Percentiles rank a stretch among this genome's conserved stretches.
Conservation (phyloP, 2,113 vertebrate genomes). For the Prunella himalayana region DNA sequence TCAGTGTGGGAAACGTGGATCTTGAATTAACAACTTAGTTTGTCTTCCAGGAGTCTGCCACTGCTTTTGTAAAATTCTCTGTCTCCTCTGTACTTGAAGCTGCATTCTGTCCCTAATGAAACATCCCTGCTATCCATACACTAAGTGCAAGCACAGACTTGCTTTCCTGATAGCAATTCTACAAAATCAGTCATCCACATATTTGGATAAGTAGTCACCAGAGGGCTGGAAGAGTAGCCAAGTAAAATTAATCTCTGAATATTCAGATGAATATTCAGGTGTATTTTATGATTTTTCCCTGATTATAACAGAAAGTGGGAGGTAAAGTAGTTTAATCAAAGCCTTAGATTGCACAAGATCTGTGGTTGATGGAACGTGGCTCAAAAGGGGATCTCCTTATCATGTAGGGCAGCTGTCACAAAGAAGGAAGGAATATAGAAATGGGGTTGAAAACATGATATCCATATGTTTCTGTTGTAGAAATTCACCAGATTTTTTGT, state of each 20-base stretch:
- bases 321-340: background rate
- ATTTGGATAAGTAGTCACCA: background rate
- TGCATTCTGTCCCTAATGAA: background rate
- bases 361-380: background rate
- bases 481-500: background rate
- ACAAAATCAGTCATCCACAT: background rate
- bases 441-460: background rate
- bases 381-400: background rate
- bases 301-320: background rate
- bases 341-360: background rate
- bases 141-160: background rate
- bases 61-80: background rate
- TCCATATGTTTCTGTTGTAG: background rate
- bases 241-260: background rate
- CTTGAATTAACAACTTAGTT: constrained; percentile 16
- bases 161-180: background rate
- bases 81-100: background rate
- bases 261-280: background rate
- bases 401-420: background rate
- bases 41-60: background rate
- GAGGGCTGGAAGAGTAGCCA: background rate
- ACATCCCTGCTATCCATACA: background rate
- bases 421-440: background rate
- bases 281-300: background rate
- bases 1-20: background rate